Conservation (phyloP, 2,113 vertebrate genomes). For the Cromileptes altivelis region DNA sequence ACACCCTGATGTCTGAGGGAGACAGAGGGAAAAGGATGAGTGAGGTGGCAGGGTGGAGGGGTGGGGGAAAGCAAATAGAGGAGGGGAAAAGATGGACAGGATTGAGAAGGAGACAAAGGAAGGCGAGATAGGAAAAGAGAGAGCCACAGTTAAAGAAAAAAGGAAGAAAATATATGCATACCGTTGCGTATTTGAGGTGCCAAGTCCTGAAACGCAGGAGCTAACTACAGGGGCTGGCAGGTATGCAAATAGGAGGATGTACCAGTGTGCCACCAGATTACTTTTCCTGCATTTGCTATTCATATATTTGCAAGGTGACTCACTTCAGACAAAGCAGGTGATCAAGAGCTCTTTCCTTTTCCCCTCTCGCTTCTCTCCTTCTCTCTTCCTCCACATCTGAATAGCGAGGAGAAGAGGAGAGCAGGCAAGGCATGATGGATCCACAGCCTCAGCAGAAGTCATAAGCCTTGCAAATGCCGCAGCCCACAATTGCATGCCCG, state of each 20-base stretch:
- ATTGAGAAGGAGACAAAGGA: constrained; percentile 62
- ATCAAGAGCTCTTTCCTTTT: constrained; percentile 79
- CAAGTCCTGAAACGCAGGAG: constrained; percentile 71
- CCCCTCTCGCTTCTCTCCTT: constrained; percentile 43
- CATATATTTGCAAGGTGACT: constrained; percentile 91
- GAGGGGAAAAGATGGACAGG: constrained; percentile 54
- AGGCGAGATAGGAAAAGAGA: constrained; percentile 32
- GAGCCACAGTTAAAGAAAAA: constrained; percentile 26
- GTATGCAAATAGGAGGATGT: constrained; percentile 86
- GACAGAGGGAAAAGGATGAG: constrained; percentile 57
- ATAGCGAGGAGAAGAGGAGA: constrained; percentile 60
- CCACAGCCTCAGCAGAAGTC: constrained; percentile 80
- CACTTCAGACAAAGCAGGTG: constrained; percentile 87
- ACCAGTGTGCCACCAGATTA: constrained; percentile 84
- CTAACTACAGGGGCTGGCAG: constrained; percentile 82
- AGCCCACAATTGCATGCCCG: constrained; percentile 74
- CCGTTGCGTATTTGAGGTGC: constrained; percentile 74
- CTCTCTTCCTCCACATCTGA: constrained; percentile 57
- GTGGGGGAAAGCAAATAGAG: constrained; percentile 34
- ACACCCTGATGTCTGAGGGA: constrained; percentile 73
- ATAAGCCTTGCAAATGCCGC: constrained; percentile 80
- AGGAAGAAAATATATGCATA: constrained; percentile 69
- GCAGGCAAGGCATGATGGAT: constrained; percentile 73
- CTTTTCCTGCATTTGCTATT: constrained; percentile 87
- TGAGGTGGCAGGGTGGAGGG: constrained; percentile 33